Base-by-base conservation (phyloP, 2,888 invertebrate genomes). In the Metellina segmentata region DNA sequence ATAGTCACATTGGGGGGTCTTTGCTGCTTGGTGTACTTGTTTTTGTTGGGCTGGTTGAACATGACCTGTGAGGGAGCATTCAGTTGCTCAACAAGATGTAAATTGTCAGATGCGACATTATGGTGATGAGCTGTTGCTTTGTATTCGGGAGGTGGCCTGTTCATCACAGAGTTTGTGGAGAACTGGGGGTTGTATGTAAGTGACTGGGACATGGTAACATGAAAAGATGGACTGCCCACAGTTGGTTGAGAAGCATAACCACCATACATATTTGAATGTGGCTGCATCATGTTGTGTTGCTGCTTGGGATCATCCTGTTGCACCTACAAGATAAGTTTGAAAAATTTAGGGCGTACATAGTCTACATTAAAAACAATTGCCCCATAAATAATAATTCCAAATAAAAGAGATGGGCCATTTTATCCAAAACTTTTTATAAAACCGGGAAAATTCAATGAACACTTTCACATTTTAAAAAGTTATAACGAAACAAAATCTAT, bases 1-100 rank as follows among this genome's bases (percentile, higher is more conserved):
- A 96, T 95, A 93, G 95, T 96, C n/a, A 96, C 96, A 94, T 96
- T 96, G 20, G 96, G 96, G 93, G 96, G 96, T 94, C 96, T 96
- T 19, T 90, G 90, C 94, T 96, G 96, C 74, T 75, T 81, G 11
- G 71, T n/a, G 69, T 72, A 88, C 11, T 78, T 88, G 52, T 86
- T 72, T 20, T 91, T 91, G 74, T 69, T n/a, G 8, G 79, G 52
- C 61, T 90, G 70, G 20, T 74, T 86, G 51, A 81, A 90, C 72
- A 90, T 74, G 13, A 70, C 48, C 13, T 81, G 81, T 5, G 90
- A 81, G 0, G 90, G 81, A 19, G 72, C 34, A 71, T 85, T 85
- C 13, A 90, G 19, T 51, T 90, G 90, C 4, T 90, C 90, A 19
- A 85, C 90, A 48, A 89, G 61, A 53, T 86, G 86, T 48, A 82